phyloP scores from a whole-genome alignment of 2,113 vertebrate species.

The Synodontis membranacea region DNA sequence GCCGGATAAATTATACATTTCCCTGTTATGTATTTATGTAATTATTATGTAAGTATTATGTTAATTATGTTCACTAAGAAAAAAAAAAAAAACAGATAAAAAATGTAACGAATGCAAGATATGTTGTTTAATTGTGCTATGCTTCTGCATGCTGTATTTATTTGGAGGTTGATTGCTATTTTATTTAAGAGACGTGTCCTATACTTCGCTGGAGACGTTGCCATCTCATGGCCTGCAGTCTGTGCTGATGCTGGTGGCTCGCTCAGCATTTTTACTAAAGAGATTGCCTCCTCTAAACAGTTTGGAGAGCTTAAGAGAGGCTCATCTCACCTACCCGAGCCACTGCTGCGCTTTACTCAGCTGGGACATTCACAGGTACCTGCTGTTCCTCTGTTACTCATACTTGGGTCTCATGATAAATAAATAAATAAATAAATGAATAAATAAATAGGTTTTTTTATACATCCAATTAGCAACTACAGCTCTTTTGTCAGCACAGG shows the following conservation, averaged over 20 bases:
- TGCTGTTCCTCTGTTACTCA: background rate
- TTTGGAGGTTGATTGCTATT: background rate
- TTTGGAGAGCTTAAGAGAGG: slow-evolving; percentile 77
- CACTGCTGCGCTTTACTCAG: slow-evolving; percentile 85
- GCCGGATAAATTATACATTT: background rate
- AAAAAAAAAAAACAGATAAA: background rate
- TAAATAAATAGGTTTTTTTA: too few relatives aligned
- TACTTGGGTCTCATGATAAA: background rate
- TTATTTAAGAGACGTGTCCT: slow-evolving; percentile 79
- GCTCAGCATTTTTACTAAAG: slow-evolving; percentile 77
- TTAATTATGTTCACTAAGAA: background rate
- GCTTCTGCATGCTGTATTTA: background rate
- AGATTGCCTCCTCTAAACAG: slow-evolving; percentile 78
- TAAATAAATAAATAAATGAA: too few relatives aligned
- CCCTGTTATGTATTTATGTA: too few relatives aligned
- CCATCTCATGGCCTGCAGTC: slow-evolving; percentile 79
- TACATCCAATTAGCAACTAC: background rate
- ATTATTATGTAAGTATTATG: too few relatives aligned
- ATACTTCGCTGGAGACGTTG: slow-evolving; percentile 76
- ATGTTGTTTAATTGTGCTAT: background rate
- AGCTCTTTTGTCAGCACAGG: too few relatives aligned
- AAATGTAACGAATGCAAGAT: background rate
- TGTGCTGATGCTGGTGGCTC: slow-evolving; percentile 78
- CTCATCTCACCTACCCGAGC: slow-evolving; percentile 83
- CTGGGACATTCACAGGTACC: slow-evolving; percentile 74